phyloP scores from a whole-genome alignment of 2,888 invertebrate genomes.

The Eupithecia subumbrata region DNA sequence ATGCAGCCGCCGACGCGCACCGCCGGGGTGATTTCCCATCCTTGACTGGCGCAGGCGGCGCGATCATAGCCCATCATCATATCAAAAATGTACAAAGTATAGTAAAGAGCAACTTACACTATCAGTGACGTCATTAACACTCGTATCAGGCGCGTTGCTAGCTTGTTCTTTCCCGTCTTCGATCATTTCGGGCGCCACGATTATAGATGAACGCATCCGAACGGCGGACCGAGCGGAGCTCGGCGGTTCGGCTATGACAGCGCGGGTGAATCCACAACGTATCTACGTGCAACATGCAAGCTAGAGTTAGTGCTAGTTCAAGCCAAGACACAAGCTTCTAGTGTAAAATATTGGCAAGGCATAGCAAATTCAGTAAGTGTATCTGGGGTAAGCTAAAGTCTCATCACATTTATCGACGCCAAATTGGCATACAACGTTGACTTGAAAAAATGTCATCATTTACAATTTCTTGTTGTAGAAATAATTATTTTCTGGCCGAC shows the following conservation, averaged over 20 bases:
- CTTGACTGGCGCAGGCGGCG: not conserved
- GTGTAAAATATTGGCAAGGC: slow-evolving; percentile 2
- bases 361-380: not conserved
- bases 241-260: slow-evolving; percentile 50
- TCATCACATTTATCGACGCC: not conserved
- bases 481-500: not conserved
- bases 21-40: not conserved
- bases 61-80: not conserved
- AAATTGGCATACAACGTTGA: not conserved
- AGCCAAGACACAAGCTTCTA: slow-evolving; percentile 2
- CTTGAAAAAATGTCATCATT: not conserved
- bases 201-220: slow-evolving; percentile 58
- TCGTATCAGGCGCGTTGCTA: slow-evolving; percentile 7
- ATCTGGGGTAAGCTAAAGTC: not conserved
- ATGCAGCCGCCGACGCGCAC: too few relatives aligned
- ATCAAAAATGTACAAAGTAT: not conserved
- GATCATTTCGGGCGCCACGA: slow-evolving; percentile 27
- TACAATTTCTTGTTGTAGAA: not conserved
- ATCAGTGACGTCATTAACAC: slow-evolving; percentile 17
- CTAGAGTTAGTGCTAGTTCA: slow-evolving; percentile 15
- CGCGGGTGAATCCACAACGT: slow-evolving; percentile 57
- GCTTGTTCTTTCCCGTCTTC: not conserved
- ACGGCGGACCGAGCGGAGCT: slow-evolving; percentile 53
- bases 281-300: slow-evolving; percentile 65
- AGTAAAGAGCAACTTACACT: not conserved